Percentiles rank a stretch among this genome's conserved stretches.
phyloP scores from a whole-genome alignment of 2,888 invertebrate genomes.

The Euplexia lucipara region DNA sequence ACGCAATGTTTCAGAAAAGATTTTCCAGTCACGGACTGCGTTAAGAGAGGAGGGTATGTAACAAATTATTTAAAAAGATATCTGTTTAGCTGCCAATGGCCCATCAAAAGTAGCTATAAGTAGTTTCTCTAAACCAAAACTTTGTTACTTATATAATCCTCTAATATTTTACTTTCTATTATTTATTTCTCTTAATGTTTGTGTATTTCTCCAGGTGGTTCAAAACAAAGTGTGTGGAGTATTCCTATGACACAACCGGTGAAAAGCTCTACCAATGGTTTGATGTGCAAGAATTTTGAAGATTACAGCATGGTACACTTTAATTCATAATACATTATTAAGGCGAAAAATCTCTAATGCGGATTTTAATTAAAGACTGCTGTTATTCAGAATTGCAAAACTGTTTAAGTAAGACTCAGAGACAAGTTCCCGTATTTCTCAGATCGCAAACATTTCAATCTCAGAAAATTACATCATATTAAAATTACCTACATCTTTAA shows the following conservation, averaged over 20 bases:
- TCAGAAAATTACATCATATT: no score
- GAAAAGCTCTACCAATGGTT: slow-evolving; percentile 90
- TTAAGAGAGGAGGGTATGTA: slow-evolving; percentile 88
- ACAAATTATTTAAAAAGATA: not conserved
- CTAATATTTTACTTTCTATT: not conserved
- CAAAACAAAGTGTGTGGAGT: slow-evolving; percentile 85
- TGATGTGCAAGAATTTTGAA: slow-evolving; percentile 73
- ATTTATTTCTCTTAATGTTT: not conserved
- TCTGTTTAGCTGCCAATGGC: not conserved
- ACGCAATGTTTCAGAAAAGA: slow-evolving; percentile 92
- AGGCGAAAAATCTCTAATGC: no score
- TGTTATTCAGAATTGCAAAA: no score
- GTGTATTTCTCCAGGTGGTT: slow-evolving; percentile 73
- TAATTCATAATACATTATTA: no score
- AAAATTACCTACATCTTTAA: no score
- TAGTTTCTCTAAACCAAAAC: not conserved
- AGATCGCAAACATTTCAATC: no score
- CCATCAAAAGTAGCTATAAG: not conserved
- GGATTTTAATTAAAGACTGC: no score
- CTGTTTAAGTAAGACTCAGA: no score
- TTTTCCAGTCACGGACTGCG: slow-evolving; percentile 89
- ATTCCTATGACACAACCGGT: slow-evolving; percentile 80
- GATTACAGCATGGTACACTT: no score
- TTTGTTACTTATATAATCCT: not conserved
- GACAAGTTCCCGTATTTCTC: no score